These are phyloP conservation scores for Trimorus sp. DNA, from an alignment of 2,888 invertebrate species.

Conservation along the genomic window DNA sequence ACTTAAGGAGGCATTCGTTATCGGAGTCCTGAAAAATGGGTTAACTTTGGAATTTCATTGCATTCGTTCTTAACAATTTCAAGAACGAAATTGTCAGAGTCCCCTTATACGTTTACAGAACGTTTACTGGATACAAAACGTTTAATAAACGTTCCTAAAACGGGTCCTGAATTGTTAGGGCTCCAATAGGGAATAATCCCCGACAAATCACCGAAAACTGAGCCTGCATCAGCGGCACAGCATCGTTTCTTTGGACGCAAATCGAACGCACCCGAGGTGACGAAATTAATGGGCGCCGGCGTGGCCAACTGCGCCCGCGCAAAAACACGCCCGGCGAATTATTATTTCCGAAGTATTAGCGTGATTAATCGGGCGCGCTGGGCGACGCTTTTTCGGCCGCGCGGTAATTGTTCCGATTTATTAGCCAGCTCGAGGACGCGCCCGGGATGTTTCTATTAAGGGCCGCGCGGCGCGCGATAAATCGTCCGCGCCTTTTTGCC, in stretches of 20 bases:
- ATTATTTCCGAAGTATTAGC: constrained; percentile 29
- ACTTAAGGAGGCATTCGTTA: too few species aligned
- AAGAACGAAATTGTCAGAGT: too few species aligned
- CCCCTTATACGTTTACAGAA: too few species aligned
- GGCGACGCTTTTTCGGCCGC: constrained; percentile 13
- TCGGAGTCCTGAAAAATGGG: too few species aligned
- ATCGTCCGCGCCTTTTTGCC: constrained; percentile 11
- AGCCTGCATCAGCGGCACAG: constrained; percentile 3
- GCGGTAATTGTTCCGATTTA: constrained; percentile 22
- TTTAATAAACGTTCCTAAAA: too few species aligned
- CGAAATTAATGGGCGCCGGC: constrained; percentile 26
- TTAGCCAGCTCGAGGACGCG: not conserved
- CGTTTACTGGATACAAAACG: too few species aligned
- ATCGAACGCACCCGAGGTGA: constrained; percentile 5
- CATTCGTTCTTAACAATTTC: too few species aligned
- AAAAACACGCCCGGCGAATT: constrained; percentile 25
- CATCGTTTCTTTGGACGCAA: constrained; percentile 9
- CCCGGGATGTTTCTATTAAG: constrained; percentile 20
- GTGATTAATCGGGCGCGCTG: constrained; percentile 11
- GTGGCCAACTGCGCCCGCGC: constrained; percentile 10
- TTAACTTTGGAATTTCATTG: too few species aligned
- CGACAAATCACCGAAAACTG: too few species aligned
- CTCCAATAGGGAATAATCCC: too few species aligned
- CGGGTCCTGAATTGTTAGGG: too few species aligned
- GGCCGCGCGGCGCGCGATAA: constrained; percentile 7